Percentiles rank a stretch among this genome's conserved stretches.
Conservation (phyloP, 2,113 vertebrate species). For the Taxidea taxus region DNA sequence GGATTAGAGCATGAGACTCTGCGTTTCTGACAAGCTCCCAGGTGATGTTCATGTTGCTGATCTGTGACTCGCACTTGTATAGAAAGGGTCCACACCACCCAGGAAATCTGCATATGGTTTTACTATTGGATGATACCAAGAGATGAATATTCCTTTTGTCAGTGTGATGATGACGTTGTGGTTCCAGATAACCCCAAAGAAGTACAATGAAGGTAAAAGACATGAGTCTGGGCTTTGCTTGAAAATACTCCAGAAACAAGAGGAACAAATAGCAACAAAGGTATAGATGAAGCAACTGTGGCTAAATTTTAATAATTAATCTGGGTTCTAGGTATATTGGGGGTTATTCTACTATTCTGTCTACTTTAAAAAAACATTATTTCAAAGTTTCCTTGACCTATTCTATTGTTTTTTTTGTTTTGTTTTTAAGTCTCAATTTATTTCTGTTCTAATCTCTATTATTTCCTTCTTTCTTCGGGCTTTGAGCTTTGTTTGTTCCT, state of each 20-base stretch:
- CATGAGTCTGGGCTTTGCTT: background rate
- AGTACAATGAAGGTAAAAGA: background rate
- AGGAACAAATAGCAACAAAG: background rate
- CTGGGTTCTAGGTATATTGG: background rate
- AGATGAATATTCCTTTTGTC: background rate
- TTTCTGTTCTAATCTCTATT: background rate
- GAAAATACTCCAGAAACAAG: background rate
- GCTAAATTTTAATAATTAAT: background rate
- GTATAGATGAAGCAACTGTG: background rate
- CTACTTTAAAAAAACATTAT: background rate
- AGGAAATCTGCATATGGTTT: background rate
- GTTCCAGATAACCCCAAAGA: background rate
- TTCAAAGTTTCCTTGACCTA: background rate
- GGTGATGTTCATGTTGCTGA: rapidly evolving
- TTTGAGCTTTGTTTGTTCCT: background rate
- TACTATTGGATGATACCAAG: too few species aligned
- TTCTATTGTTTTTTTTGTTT: background rate
- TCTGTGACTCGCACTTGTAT: background rate
- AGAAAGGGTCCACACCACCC: background rate
- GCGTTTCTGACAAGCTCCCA: background rate
- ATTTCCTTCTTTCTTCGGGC: background rate
- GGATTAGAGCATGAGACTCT: background rate
- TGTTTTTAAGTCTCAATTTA: background rate
- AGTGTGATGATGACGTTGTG: background rate
- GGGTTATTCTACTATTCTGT: background rate